Conservation (phyloP, 92 coral and sea anemone genomes). For the Siderastrea radians region DNA sequence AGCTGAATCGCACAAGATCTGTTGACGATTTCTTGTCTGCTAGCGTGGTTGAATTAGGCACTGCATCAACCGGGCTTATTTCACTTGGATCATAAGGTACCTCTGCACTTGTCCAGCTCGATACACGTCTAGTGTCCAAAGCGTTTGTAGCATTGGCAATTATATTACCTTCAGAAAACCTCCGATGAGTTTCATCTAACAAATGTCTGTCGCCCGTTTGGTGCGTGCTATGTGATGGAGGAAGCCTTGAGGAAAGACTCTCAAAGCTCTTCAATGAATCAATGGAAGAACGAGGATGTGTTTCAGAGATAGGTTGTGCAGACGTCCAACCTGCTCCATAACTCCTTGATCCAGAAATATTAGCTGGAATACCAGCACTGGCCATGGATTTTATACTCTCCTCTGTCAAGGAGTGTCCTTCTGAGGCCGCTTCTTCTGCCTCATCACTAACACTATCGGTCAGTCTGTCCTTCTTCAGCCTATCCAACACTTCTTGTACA, state of each 20-base stretch:
- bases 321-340: neutral
- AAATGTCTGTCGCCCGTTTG: neutral
- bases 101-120: slow-evolving; percentile 26
- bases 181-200: neutral
- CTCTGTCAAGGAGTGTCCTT: slow-evolving; percentile 14
- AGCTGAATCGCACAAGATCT: neutral
- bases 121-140: neutral
- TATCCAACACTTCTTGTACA: slow-evolving; percentile 84
- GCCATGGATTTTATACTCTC: slow-evolving; percentile 4
- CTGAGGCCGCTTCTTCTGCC: slow-evolving; percentile 29
- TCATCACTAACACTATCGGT: slow-evolving; percentile 49
- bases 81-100: slow-evolving; percentile 12
- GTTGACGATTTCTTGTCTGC: neutral
- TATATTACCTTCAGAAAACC: neutral
- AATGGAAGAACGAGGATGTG: neutral
- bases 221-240: neutral
- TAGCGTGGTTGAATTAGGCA: neutral
- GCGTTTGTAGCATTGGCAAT: neutral
- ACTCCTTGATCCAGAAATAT: slow-evolving; percentile 12
- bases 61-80: slow-evolving; percentile 2
- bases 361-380: slow-evolving; percentile 1
- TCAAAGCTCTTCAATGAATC: neutral
- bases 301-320: neutral
- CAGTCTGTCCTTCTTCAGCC: slow-evolving; percentile 77
- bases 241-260: neutral